Evolutionary conservation across 2,888 invertebrate genomes (phyloP).

Genomic region (Agrochola circellaris): DNA sequence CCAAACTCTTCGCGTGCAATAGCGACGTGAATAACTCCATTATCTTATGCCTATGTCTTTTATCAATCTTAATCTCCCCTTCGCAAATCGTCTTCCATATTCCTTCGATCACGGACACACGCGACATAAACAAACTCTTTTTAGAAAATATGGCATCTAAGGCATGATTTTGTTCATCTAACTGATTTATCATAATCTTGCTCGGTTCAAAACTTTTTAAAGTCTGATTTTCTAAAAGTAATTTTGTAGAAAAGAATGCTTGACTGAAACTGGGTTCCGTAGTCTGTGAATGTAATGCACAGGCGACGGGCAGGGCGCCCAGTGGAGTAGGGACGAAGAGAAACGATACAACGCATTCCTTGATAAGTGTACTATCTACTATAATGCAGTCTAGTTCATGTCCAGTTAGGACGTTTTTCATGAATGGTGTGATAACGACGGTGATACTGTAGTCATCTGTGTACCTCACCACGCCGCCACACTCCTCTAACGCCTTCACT

Average conservation of each 20-base stretch:
- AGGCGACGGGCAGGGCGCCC: slow-evolving; percentile 72
- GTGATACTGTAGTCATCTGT: slow-evolving; percentile 53
- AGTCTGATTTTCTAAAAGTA: slow-evolving; percentile 60
- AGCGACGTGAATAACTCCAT: slow-evolving; percentile 52
- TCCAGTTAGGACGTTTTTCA: slow-evolving; percentile 68
- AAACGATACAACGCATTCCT: slow-evolving; percentile 62
- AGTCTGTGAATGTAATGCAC: slow-evolving; percentile 65
- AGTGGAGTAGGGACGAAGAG: slow-evolving; percentile 68
- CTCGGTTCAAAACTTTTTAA: slow-evolving; percentile 66
- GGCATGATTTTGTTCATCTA: slow-evolving; percentile 59
- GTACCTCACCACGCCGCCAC: slow-evolving; percentile 44
- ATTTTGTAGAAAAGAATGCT: slow-evolving; percentile 66
- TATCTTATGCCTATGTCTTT: slow-evolving; percentile 25
- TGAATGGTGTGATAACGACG: slow-evolving; percentile 70
- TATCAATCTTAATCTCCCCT: slow-evolving; percentile 34
- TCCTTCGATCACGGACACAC: slow-evolving; percentile 39
- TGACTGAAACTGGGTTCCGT: slow-evolving; percentile 62
- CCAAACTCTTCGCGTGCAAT: slow-evolving; percentile 28
- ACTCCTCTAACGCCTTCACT: slow-evolving; percentile 43
- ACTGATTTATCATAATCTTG: slow-evolving; percentile 62
- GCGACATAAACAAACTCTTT: slow-evolving; percentile 44
- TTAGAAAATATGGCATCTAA: slow-evolving; percentile 62
- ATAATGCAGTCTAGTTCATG: slow-evolving; percentile 65
- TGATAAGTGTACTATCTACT: slow-evolving; percentile 64
- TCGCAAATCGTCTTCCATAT: slow-evolving; percentile 58